phyloP scores from a whole-genome alignment of 92 coral and sea anemone genomes.

The Isaurus tuberculatus region DNA sequence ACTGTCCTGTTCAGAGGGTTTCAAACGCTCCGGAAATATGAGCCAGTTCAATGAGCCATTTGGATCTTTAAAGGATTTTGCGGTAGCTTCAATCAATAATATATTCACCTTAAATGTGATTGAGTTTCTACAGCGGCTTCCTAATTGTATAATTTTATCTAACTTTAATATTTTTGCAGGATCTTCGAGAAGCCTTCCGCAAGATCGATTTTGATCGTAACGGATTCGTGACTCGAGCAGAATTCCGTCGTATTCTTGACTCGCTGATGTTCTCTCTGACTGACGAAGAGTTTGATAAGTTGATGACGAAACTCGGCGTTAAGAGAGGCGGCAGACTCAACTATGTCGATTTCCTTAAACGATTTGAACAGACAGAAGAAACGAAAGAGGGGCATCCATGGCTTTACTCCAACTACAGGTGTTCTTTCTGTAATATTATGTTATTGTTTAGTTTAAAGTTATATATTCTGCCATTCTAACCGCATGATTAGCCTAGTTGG shows the following conservation, averaged over 20 bases:
- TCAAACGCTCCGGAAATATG: too few species aligned
- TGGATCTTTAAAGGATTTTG: too few species aligned
- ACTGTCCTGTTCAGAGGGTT: too few species aligned
- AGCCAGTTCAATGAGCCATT: too few species aligned
- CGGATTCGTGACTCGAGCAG: conserved; percentile 83
- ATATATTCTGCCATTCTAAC: too few species aligned
- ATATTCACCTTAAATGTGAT: too few species aligned
- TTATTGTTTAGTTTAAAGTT: neutral
- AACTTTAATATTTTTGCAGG: conserved; percentile 50
- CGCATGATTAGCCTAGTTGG: too few species aligned
- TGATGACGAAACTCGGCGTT: conserved; percentile 77
- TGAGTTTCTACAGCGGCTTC: too few species aligned
- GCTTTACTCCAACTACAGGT: conserved; percentile 91
- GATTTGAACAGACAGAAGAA: conserved; percentile 89
- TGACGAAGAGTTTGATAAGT: conserved; percentile 92
- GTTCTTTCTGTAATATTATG: neutral
- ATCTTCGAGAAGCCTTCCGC: conserved; percentile 91
- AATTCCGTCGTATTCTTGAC: conserved; percentile 92
- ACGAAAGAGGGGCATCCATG: conserved; percentile 94
- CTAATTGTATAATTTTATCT: too few species aligned
- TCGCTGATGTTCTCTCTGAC: conserved; percentile 82
- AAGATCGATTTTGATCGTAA: conserved; percentile 93
- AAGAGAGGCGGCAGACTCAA: conserved; percentile 87
- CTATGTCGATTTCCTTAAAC: conserved; percentile 87
- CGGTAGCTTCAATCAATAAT: too few species aligned